Conservation (phyloP, 2,888 invertebrate species). For the Nezara viridula region DNA sequence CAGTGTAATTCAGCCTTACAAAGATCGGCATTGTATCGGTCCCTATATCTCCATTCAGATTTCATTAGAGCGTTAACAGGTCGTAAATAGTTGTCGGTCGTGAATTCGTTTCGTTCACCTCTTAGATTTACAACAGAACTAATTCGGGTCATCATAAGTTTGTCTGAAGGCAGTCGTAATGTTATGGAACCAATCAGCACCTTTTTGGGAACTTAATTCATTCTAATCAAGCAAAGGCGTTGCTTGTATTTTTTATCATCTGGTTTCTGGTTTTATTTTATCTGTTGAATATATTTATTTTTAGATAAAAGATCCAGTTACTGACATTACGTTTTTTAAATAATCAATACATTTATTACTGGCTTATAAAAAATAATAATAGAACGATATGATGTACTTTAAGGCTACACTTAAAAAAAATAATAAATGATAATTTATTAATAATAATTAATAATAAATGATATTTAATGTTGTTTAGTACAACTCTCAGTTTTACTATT, state of each 20-base stretch:
- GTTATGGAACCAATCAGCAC: conserved; percentile 4
- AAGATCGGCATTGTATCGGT: not conserved
- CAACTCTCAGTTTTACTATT: too few relatives aligned
- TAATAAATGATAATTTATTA: too few relatives aligned
- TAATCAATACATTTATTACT: too few relatives aligned
- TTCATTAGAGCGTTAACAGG: conserved; percentile 30
- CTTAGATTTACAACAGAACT: not conserved
- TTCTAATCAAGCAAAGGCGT: not conserved
- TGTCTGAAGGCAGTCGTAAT: conserved; percentile 1
- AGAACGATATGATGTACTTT: too few relatives aligned
- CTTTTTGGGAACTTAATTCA: not conserved
- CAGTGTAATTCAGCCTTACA: not conserved
- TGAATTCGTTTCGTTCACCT: not conserved
- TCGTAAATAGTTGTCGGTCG: not conserved
- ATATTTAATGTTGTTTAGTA: too few relatives aligned
- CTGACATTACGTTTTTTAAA: too few relatives aligned
- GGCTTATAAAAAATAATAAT: too few relatives aligned
- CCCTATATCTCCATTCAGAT: conserved; percentile 16
- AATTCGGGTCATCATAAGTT: not conserved
- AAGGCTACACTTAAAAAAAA: too few relatives aligned
- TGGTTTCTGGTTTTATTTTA: not conserved
- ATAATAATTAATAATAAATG: too few relatives aligned
- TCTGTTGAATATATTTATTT: not conserved
- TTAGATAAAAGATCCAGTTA: too few relatives aligned
- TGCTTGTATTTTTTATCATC: not conserved